Conservation (phyloP, 2,888 invertebrate genomes). For the Malthinus flaveolus region DNA sequence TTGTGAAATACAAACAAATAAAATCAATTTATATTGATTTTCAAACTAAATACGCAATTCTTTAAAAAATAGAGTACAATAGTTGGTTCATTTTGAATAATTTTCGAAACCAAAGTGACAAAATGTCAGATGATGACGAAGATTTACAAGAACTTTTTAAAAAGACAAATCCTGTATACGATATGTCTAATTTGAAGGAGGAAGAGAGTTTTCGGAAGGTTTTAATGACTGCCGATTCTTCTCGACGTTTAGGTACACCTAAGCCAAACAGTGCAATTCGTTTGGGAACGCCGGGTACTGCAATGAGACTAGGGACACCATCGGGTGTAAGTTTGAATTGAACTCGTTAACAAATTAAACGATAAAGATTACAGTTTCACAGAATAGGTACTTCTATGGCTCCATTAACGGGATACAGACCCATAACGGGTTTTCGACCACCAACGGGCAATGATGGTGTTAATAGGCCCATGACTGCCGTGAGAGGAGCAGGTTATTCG, state of each 20-base stretch:
- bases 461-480: conserved; percentile 91
- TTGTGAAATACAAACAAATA: conserved; percentile 1
- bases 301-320: conserved; percentile 47
- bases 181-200: conserved; percentile 37
- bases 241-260: conserved; percentile 16
- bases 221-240: conserved; percentile 34
- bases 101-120: neutral
- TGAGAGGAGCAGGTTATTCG: conserved; percentile 94
- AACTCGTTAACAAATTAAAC: neutral
- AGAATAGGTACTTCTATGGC: conserved; percentile 48
- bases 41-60: too few species aligned
- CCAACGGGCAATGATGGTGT: conserved; percentile 49
- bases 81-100: neutral
- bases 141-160: conserved; percentile 37
- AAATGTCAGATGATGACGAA: conserved; percentile 37
- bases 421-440: conserved; percentile 54
- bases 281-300: conserved; percentile 5
- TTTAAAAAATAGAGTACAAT: neutral
- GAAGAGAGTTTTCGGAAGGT: conserved; percentile 36
- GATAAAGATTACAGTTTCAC: conserved; percentile 47
- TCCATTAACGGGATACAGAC: conserved; percentile 42
- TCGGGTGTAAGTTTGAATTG: conserved; percentile 55
- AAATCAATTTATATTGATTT: neutral
- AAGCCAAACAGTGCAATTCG: conserved; percentile 9
- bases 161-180: conserved; percentile 36